phyloP scores from a whole-genome alignment of 2,888 invertebrate species.

The Mythimna vitellina region DNA sequence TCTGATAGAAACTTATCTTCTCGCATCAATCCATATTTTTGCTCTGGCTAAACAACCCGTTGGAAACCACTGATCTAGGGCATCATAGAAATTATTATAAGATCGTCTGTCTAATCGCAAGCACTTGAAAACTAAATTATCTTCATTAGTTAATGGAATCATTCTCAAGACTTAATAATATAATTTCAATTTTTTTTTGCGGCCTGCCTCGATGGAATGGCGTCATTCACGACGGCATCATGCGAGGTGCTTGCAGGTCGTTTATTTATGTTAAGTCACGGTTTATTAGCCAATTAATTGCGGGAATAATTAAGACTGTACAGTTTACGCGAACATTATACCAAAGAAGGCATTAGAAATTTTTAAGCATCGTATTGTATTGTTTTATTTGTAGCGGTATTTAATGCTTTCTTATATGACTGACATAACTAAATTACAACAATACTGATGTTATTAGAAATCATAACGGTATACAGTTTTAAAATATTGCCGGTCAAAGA shows the following conservation, averaged over 20 bases:
- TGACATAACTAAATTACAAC: not conserved
- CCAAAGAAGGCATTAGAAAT: not conserved
- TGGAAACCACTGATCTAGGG: not conserved
- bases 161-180: constrained; percentile 1
- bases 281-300: constrained; percentile 9
- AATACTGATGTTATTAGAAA: not conserved
- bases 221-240: not conserved
- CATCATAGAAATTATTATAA: not conserved
- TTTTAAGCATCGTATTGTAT: too few relatives aligned
- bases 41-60: too few relatives aligned
- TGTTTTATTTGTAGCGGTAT: constrained; percentile 2
- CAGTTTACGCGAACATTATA: not conserved
- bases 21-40: too few relatives aligned
- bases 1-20: too few relatives aligned
- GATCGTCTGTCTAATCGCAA: not conserved
- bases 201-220: not conserved
- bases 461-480: not conserved
- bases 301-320: constrained; percentile 20
- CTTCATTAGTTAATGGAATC: not conserved
- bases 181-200: constrained; percentile 36
- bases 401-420: not conserved
- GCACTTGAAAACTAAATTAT: constrained; percentile 5
- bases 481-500: too few relatives aligned
- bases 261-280: too few relatives aligned
- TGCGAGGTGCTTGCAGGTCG: not conserved